Evolutionary conservation across 2,888 invertebrate genomes (phyloP).

Genomic region (Parasteatoda lunata): DNA sequence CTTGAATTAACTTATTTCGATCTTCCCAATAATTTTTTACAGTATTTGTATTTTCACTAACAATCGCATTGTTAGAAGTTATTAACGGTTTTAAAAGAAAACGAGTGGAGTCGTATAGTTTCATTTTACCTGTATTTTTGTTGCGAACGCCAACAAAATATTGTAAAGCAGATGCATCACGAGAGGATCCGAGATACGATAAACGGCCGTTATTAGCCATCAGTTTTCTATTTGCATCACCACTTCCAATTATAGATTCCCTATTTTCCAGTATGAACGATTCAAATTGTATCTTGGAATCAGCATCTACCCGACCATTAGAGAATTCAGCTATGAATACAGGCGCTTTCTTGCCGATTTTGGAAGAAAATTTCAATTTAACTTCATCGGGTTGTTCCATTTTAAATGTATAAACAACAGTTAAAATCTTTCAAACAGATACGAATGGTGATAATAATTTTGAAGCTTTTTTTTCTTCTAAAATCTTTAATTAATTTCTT

Average conservation of each 20-base stretch:
- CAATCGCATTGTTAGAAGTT: background rate
- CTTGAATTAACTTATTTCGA: background rate
- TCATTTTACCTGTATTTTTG: slow-evolving; percentile 40
- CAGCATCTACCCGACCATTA: background rate
- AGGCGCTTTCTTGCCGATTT: slow-evolving; percentile 3
- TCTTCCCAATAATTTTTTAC: slow-evolving; percentile 14
- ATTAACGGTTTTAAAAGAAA: slow-evolving; percentile 35
- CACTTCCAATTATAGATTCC: background rate
- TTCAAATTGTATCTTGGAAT: background rate
- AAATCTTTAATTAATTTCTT: too few species aligned
- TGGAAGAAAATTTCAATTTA: slow-evolving; percentile 6
- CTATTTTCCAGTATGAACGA: background rate
- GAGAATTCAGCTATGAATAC: slow-evolving; percentile 11
- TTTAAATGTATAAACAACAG: too few species aligned
- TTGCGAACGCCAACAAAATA: slow-evolving; percentile 37
- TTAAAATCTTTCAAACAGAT: too few species aligned
- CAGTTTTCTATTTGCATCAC: background rate
- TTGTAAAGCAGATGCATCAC: background rate
- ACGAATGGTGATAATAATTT: too few species aligned
- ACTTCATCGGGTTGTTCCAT: background rate
- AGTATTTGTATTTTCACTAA: background rate
- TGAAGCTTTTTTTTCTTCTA: too few species aligned
- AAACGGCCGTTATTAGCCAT: slow-evolving; percentile 5
- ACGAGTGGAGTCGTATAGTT: slow-evolving; percentile 20
- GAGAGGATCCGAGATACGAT: background rate